Evolutionary conservation across 2,888 invertebrate genomes (phyloP).

Genomic region (Hirtodrosophila cameraria): DNA sequence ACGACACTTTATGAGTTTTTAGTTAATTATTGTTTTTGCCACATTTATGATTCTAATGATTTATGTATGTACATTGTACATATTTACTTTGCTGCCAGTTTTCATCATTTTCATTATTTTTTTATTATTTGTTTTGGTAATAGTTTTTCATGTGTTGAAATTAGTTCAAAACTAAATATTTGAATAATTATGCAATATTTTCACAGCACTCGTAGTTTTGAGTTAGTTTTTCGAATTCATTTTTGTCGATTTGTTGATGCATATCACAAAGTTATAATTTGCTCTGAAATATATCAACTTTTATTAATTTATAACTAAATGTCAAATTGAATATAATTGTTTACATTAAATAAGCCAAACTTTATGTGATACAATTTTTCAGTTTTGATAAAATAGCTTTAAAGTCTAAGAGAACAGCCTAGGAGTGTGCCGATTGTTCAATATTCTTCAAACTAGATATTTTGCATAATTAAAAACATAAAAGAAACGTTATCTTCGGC

Average conservation of each 20-base stretch:
- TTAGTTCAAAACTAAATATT: slow-evolving; percentile 56
- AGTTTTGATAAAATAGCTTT: too few species aligned
- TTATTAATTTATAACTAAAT: too few species aligned
- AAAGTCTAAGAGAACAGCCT: too few species aligned
- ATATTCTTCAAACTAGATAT: too few species aligned
- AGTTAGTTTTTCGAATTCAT: slow-evolving; percentile 23
- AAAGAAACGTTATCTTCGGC: too few species aligned
- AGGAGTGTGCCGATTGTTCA: too few species aligned
- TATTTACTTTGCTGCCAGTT: slow-evolving; percentile 25
- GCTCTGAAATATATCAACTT: neutral
- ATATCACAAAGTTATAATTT: slow-evolving; percentile 18
- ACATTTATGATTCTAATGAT: slow-evolving; percentile 25
- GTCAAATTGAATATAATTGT: too few species aligned
- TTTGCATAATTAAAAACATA: too few species aligned
- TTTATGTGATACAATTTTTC: too few species aligned
- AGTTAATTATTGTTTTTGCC: slow-evolving; percentile 53
- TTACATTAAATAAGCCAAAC: too few species aligned
- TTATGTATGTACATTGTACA: slow-evolving; percentile 39
- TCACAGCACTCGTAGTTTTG: neutral
- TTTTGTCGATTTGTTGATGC: slow-evolving; percentile 27
- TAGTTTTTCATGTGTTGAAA: slow-evolving; percentile 33
- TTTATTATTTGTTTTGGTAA: neutral
- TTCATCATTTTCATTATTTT: slow-evolving; percentile 14
- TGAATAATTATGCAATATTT: slow-evolving; percentile 33
- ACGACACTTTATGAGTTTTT: slow-evolving; percentile 12